A percentile compares a stretch with the other conserved stretches of the same genome.
Evolutionary conservation across 1,140 invertebrate species (phyloP).

Genomic region (Cardiocondyla obscurior): DNA sequence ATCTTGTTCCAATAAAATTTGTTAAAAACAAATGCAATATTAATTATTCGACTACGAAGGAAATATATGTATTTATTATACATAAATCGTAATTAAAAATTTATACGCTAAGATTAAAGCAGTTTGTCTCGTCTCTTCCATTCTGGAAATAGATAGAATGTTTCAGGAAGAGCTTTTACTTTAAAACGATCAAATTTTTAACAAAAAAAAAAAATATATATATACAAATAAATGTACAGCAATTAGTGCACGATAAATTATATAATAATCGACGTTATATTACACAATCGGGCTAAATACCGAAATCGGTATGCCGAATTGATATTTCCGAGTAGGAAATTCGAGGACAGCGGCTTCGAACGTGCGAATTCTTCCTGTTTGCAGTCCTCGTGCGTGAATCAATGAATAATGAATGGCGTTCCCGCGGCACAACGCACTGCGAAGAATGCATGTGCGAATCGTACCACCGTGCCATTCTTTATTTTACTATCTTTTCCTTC

Average conservation of each 20-base stretch:
- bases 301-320: background rate
- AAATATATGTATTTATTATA: constrained; percentile 14
- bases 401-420: constrained; percentile 68
- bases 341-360: constrained; percentile 19
- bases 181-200: too few relatives aligned
- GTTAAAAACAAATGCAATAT: constrained; percentile 47
- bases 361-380: background rate
- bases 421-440: constrained; percentile 19
- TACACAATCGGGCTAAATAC: background rate
- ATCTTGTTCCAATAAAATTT: constrained; percentile 49
- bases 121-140: background rate
- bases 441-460: constrained; percentile 51
- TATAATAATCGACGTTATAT: background rate
- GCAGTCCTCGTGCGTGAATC: background rate
- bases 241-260: background rate
- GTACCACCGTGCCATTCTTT: background rate
- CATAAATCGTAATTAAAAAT: background rate
- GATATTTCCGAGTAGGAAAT: constrained; percentile 32
- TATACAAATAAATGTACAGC: too few relatives aligned
- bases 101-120: too few relatives aligned
- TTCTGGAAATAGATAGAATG: background rate
- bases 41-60: background rate
- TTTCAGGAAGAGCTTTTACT: background rate
- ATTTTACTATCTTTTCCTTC: background rate
- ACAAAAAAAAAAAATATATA: too few relatives aligned